These are phyloP conservation scores for Endotricha flammealis DNA, from an alignment of 2,888 invertebrate genomes.

Conservation along the genomic window DNA sequence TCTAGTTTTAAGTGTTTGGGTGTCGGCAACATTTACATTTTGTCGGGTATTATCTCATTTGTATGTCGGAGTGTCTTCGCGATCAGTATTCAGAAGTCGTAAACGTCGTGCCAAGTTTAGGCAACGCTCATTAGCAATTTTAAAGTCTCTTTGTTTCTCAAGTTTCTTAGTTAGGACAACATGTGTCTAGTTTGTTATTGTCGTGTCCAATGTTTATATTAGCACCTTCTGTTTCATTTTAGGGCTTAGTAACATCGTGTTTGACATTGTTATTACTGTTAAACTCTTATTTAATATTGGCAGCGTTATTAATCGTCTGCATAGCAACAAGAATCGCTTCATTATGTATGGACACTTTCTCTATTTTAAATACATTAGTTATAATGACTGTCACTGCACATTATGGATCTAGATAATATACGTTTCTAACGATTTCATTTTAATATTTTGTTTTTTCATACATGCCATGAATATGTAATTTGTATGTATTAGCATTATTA, in stretches of 20 bases:
- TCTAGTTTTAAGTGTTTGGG: constrained; percentile 18
- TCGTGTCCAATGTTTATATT: constrained; percentile 15
- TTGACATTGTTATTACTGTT: not conserved
- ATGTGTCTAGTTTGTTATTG: constrained; percentile 30
- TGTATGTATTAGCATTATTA: constrained; percentile 6
- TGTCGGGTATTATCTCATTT: constrained; percentile 26
- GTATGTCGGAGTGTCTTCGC: constrained; percentile 35
- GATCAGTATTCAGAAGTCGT: constrained; percentile 53
- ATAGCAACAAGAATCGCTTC: not conserved
- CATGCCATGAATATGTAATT: constrained; percentile 1
- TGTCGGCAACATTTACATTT: constrained; percentile 23
- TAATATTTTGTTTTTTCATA: not conserved
- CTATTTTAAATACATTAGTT: not conserved
- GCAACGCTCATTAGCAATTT: constrained; percentile 66
- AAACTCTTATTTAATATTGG: not conserved
- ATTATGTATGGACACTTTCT: constrained; percentile 1
- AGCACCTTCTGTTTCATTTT: constrained; percentile 1
- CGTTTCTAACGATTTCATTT: not conserved
- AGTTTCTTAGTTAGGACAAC: constrained; percentile 26
- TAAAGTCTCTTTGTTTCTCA: constrained; percentile 57
- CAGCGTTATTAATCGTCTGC: not conserved
- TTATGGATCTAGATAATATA: not conserved
- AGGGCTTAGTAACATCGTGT: not conserved
- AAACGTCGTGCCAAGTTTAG: constrained; percentile 56
- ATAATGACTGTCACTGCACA: too few species aligned